Percentiles rank a stretch among this genome's conserved stretches.
phyloP scores from a whole-genome alignment of 37 sponge, comb jelly and placozoan genomes.

The Petrosia ficiformis region DNA sequence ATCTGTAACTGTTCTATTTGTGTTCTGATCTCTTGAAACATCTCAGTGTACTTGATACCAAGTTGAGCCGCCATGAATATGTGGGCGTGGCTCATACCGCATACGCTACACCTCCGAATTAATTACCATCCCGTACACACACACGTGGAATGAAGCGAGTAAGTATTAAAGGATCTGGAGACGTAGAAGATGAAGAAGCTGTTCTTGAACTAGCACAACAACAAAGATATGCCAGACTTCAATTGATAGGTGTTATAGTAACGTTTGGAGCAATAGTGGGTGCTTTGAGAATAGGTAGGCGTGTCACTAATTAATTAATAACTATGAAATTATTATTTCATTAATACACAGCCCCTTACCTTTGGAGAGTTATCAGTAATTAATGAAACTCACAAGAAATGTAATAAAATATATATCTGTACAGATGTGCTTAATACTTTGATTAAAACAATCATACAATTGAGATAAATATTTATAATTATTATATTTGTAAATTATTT shows the following conservation, averaged over 20 bases:
- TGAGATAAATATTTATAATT: too few relatives aligned
- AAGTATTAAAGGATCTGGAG: not conserved
- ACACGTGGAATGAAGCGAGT: not conserved
- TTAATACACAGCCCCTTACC: not conserved
- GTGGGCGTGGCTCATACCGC: not conserved
- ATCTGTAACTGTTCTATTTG: not conserved
- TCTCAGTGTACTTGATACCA: not conserved
- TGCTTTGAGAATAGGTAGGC: not conserved
- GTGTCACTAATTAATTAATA: not conserved
- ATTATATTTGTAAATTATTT: not conserved
- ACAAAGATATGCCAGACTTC: too few relatives aligned
- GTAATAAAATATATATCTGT: too few relatives aligned
- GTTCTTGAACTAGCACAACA: not conserved
- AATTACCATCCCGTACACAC: not conserved
- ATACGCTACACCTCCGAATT: not conserved
- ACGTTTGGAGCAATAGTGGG: not conserved
- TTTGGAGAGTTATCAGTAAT: not conserved
- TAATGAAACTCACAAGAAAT: too few relatives aligned
- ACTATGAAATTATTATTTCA: not conserved
- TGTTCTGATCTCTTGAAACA: not conserved
- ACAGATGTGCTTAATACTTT: too few relatives aligned
- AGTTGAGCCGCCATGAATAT: too few relatives aligned
- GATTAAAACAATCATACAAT: too few relatives aligned
- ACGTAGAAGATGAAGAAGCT: not conserved
- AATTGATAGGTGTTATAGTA: not conserved